phyloP scores from a whole-genome alignment of 2,797 vertebrate species.

The Psittacula derbiana region DNA sequence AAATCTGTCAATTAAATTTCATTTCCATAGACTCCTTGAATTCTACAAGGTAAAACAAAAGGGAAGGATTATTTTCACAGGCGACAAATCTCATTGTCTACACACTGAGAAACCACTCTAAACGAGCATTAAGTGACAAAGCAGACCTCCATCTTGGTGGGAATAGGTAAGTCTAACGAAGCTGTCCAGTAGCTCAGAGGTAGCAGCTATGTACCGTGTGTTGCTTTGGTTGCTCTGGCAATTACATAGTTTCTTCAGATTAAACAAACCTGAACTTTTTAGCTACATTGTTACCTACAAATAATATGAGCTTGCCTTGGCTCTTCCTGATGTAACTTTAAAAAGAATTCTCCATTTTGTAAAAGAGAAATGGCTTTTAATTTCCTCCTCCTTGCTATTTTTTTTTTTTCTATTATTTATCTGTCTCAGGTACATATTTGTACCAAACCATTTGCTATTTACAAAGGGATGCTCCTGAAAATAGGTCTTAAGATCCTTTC shows the following conservation, averaged over 20 bases:
- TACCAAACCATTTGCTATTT: background rate
- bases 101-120: background rate
- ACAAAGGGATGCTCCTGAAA: background rate
- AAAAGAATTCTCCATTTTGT: background rate
- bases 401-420: background rate
- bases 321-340: background rate
- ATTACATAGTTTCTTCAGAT: conserved; percentile 6
- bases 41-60: background rate
- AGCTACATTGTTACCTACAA: background rate
- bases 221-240: conserved; percentile 55
- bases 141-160: background rate
- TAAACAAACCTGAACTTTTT: conserved; percentile 31
- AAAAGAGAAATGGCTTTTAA: conserved; percentile 45
- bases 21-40: background rate
- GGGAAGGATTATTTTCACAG: background rate
- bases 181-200: conserved; percentile 15
- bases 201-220: conserved; percentile 44
- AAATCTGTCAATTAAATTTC: background rate
- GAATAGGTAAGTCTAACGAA: background rate
- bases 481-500: background rate
- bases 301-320: background rate
- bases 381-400: conserved; percentile 1
- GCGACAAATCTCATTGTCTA: background rate
- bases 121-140: background rate
- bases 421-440: background rate